These are phyloP conservation scores for Myotis daubentonii DNA, from an alignment of 2,797 vertebrate genomes.

Conservation along the genomic window DNA sequence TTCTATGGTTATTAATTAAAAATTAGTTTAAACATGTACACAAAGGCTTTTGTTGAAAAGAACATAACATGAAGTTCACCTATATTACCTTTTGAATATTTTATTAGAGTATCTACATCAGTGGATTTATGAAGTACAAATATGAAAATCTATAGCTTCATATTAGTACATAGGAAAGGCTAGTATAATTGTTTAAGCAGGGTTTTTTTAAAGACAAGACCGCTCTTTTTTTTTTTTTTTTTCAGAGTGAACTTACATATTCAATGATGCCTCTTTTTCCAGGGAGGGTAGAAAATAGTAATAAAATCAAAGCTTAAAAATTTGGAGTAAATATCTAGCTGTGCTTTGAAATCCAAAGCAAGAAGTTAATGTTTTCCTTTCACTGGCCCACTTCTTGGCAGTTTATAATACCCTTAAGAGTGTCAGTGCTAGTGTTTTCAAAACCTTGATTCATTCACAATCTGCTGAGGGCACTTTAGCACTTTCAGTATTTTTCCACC, in stretches of 20 bases:
- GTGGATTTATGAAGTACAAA: conserved; percentile 22
- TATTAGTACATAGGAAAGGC: background rate
- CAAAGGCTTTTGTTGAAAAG: background rate
- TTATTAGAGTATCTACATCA: background rate
- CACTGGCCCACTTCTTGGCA: conserved; percentile 17
- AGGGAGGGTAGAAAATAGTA: background rate
- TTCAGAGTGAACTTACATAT: conserved; percentile 42
- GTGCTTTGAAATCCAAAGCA: conserved; percentile 31
- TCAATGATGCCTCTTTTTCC: background rate
- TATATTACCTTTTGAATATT: conserved; percentile 28
- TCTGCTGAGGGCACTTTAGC: background rate
- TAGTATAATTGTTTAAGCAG: background rate
- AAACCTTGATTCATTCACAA: conserved; percentile 45
- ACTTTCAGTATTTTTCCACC: conserved; percentile 52
- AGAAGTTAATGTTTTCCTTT: conserved; percentile 53
- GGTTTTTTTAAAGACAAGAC: background rate
- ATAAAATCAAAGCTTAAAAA: conserved; percentile 39
- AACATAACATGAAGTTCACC: background rate
- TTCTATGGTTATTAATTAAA: conserved; percentile 1
- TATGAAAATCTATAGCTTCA: conserved; percentile 21
- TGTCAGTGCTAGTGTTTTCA: background rate
- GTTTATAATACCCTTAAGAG: conserved; percentile 26
- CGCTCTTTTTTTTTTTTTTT: background rate
- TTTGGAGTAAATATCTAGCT: conserved; percentile 10
- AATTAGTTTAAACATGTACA: conserved; percentile 7